Evolutionary conservation across 2,797 vertebrate species (phyloP).

Genomic region (Sebastes umbrosus): DNA sequence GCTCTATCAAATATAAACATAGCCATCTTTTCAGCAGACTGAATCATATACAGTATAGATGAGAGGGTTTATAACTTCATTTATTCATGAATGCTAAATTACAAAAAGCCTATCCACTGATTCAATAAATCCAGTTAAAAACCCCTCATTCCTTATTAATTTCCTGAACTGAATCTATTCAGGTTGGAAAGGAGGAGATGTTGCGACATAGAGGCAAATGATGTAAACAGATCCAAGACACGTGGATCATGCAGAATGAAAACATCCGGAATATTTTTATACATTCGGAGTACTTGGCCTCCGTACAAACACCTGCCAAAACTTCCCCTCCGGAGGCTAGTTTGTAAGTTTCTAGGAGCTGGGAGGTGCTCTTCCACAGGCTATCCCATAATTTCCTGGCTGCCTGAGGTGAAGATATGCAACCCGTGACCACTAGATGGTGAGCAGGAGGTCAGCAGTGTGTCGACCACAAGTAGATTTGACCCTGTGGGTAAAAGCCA

Average conservation of each 20-base stretch:
- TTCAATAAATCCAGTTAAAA: neutral
- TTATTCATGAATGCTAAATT: neutral
- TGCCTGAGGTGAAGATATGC: slow-evolving; percentile 27
- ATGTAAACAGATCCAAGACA: slow-evolving; percentile 22
- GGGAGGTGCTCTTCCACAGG: neutral
- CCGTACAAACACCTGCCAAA: slow-evolving; percentile 14
- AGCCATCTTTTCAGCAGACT: neutral
- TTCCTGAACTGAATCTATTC: too few relatives aligned
- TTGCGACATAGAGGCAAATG: slow-evolving; percentile 9
- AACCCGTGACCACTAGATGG: slow-evolving; percentile 71
- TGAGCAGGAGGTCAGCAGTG: slow-evolving; percentile 37
- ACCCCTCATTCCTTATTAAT: neutral
- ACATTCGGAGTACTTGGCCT: slow-evolving; percentile 5
- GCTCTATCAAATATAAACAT: neutral
- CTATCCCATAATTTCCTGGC: slow-evolving; percentile 22
- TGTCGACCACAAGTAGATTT: slow-evolving; percentile 8
- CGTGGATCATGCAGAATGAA: neutral
- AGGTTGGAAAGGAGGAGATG: neutral
- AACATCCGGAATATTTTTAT: slow-evolving; percentile 26
- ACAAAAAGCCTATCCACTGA: neutral
- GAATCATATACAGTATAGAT: neutral
- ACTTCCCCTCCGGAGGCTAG: neutral
- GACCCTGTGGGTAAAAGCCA: slow-evolving; percentile 24
- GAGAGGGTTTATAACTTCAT: neutral
- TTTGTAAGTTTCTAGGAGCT: slow-evolving; percentile 43